Percentiles rank a stretch among this genome's conserved stretches.
These are phyloP conservation scores for Nothobranchius furzeri DNA, from an alignment of 2,113 vertebrate genomes.

Conservation along the genomic window DNA sequence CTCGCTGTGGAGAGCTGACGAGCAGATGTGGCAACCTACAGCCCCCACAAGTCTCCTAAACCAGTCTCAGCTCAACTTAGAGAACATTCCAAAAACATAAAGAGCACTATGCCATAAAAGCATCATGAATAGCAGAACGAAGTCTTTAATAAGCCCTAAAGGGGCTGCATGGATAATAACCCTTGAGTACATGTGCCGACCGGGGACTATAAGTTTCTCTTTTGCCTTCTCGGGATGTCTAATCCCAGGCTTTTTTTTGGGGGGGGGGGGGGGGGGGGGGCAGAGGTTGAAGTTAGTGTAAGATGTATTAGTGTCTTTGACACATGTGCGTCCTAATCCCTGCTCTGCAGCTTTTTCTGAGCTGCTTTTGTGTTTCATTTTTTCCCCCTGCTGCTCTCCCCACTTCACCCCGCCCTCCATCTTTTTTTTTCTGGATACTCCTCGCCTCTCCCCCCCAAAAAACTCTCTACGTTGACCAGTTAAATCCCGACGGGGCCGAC, in stretches of 20 bases:
- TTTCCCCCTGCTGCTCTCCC: slow-evolving; percentile 54
- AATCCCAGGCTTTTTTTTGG: slow-evolving; percentile 85
- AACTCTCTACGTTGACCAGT: slow-evolving; percentile 75
- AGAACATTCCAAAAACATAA: slow-evolving; percentile 40
- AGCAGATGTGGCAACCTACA: slow-evolving; percentile 35
- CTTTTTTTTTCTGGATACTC: slow-evolving; percentile 65
- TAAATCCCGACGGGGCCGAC: slow-evolving; percentile 88
- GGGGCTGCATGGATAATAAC: slow-evolving; percentile 61
- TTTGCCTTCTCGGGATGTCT: slow-evolving; percentile 66
- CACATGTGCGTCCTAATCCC: slow-evolving; percentile 92
- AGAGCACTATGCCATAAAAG: slow-evolving; percentile 57
- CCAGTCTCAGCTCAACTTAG: slow-evolving; percentile 50
- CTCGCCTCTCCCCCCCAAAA: slow-evolving; percentile 1
- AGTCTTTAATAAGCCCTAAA: slow-evolving; percentile 79
- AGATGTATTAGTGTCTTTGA: slow-evolving; percentile 91
- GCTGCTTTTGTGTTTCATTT: slow-evolving; percentile 66
- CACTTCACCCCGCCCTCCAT: slow-evolving; percentile 35
- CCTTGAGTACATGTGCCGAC: slow-evolving; percentile 39
- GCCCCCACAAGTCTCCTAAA: slow-evolving; percentile 22
- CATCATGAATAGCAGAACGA: slow-evolving; percentile 75
- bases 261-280: slow-evolving; percentile 21
- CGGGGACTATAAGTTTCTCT: slow-evolving; percentile 48
- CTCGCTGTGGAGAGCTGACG: background rate
- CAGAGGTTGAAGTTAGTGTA: slow-evolving; percentile 84
- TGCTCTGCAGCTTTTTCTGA: slow-evolving; percentile 71